A percentile compares a stretch with the other conserved stretches of the same genome.
Conservation (phyloP, 92 coral and sea anemone genomes). For the Epizoanthus illoricatus region DNA sequence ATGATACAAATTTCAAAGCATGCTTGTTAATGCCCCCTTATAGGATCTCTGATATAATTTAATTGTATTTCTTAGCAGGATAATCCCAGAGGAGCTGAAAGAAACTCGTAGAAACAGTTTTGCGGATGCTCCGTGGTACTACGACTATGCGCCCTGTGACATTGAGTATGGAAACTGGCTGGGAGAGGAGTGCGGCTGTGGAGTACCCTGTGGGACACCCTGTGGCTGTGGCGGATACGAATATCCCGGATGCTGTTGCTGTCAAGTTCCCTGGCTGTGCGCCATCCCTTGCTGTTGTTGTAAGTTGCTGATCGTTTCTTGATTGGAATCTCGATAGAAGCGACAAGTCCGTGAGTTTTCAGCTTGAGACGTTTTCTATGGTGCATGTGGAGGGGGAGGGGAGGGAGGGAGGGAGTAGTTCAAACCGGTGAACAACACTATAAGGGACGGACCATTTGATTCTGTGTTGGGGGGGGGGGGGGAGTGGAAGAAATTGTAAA, state of each 20-base stretch:
- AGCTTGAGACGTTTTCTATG: neutral
- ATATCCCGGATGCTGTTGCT: constrained; percentile 32
- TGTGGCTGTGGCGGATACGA: neutral
- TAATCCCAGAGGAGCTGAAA: neutral
- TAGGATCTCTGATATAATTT: neutral
- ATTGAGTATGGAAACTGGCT: neutral
- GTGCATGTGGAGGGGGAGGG: neutral
- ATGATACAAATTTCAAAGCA: too few relatives aligned
- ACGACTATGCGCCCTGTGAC: too few relatives aligned
- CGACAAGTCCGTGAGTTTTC: neutral
- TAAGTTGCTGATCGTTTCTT: neutral
- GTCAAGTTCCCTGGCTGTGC: constrained; percentile 3
- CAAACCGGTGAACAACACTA: too few relatives aligned
- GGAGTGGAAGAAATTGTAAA: too few relatives aligned
- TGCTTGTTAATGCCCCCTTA: too few relatives aligned
- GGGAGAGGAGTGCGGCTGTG: neutral
- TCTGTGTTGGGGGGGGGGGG: too few relatives aligned
- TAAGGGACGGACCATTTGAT: too few relatives aligned
- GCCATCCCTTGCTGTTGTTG: constrained; percentile 32
- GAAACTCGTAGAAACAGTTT: neutral
- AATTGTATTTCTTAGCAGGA: neutral
- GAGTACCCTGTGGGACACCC: neutral
- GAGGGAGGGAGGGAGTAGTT: too few relatives aligned
- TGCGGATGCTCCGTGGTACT: neutral
- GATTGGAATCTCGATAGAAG: neutral